A percentile compares a stretch with the other conserved stretches of the same genome.
These are phyloP conservation scores for Brachypterus glaber DNA, from an alignment of 2,888 invertebrate genomes.

Conservation along the genomic window DNA sequence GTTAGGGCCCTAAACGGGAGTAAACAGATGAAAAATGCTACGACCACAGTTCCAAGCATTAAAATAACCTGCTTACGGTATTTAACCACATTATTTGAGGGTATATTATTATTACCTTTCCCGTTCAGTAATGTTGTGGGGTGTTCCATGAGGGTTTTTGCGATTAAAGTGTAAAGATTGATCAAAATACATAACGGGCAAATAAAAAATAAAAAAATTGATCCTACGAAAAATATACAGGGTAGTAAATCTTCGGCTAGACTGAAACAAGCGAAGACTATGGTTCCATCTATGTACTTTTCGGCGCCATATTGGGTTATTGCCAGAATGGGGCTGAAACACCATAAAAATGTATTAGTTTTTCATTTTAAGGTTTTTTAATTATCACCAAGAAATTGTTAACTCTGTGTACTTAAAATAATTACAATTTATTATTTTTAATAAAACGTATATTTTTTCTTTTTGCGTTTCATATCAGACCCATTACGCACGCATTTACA, in stretches of 20 bases:
- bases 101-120: slow-evolving; percentile 43
- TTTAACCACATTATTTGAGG: slow-evolving; percentile 52
- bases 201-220: slow-evolving; percentile 75
- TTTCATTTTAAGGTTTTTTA: no score
- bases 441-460: background rate
- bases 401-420: background rate
- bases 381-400: slow-evolving; percentile 10
- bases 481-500: no score
- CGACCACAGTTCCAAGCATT: slow-evolving; percentile 82
- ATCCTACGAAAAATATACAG: slow-evolving; percentile 68
- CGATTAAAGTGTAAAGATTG: slow-evolving; percentile 75
- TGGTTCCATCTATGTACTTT: slow-evolving; percentile 60
- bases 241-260: slow-evolving; percentile 69
- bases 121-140: slow-evolving; percentile 58
- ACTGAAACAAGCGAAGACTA: slow-evolving; percentile 72
- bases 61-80: slow-evolving; percentile 75
- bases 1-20: slow-evolving; percentile 82
- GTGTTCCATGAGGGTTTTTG: slow-evolving; percentile 69
- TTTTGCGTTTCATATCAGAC: no score
- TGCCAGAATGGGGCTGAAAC: slow-evolving; percentile 73
- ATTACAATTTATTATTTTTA: background rate
- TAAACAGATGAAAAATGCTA: slow-evolving; percentile 84
- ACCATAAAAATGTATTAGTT: slow-evolving; percentile 24
- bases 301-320: slow-evolving; percentile 69
- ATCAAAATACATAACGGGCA: slow-evolving; percentile 73